Evolutionary conservation across 2,888 invertebrate genomes (phyloP), one percentile per base, ranked within the genome.

Genomic region (Hyppa rectilinea): DNA sequence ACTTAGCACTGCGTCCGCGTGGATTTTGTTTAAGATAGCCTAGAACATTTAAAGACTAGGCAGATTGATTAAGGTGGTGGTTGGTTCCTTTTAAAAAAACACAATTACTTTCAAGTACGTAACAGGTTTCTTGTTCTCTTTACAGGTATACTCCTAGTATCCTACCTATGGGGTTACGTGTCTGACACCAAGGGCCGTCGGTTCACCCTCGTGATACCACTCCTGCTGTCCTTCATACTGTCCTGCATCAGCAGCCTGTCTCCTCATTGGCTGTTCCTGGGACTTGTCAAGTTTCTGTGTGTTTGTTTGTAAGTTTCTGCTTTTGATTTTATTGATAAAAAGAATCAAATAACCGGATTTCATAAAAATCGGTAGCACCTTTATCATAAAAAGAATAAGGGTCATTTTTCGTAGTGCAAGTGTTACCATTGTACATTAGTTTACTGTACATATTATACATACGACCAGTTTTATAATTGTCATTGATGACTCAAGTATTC

Each of bases 281-380:
- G 91, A 0, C 62, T 94, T 0, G 84, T 93, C 45, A 96, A 95
- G 85, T 95, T 96, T 81, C 66, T 95, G 1, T 92, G 94, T 20
- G 92, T 95, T 49, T 95, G 94, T 72, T 96, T 96, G 96, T 96
- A 82, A 94, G 96, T 93, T 70, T n/a, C n/a, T n/a, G n/a, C n/a
- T n/a, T n/a, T n/a, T n/a, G n/a, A n/a, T n/a, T n/a, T n/a, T n/a
- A n/a, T n/a, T n/a, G n/a, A n/a, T n/a, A n/a, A n/a, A n/a, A n/a
- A n/a, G n/a, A n/a, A n/a, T n/a, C n/a, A n/a, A n/a, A n/a, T n/a
- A n/a, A n/a, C n/a, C n/a, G n/a, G n/a, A n/a, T n/a, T n/a, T n/a
- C n/a, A n/a, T n/a, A n/a, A n/a, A n/a, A n/a, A n/a, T n/a, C n/a
- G n/a, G n/a, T n/a, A n/a, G n/a, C n/a, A n/a, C n/a, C n/a, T n/a